A percentile compares a stretch with the other conserved stretches of the same genome.
These are phyloP conservation scores for Lanius ludovicianus DNA, from an alignment of 2,113 vertebrate genomes.

Conservation along the genomic window DNA sequence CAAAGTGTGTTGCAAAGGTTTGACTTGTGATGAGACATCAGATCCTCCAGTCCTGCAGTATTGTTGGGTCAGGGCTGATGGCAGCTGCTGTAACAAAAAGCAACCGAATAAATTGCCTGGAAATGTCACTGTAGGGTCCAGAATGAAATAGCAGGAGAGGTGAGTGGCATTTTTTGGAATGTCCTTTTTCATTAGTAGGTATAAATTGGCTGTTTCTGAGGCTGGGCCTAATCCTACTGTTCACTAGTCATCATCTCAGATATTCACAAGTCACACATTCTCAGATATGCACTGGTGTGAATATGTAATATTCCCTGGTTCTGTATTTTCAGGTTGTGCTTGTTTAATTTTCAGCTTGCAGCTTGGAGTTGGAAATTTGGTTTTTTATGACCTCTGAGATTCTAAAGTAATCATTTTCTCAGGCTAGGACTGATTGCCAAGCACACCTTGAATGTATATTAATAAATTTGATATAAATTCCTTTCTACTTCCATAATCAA, in stretches of 20 bases:
- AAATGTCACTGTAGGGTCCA: neutral
- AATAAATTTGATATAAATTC: constrained; percentile 2
- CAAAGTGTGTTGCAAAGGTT: neutral
- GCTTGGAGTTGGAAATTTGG: neutral
- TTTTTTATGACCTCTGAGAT: constrained; percentile 24
- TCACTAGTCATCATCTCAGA: neutral
- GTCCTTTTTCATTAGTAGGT: neutral
- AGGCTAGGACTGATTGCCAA: neutral
- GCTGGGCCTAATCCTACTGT: neutral
- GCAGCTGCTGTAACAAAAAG: neutral
- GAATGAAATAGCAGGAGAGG: neutral
- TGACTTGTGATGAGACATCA: neutral
- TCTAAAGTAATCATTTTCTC: neutral
- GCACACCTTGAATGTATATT: neutral
- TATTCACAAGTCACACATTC: neutral
- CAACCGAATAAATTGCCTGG: neutral
- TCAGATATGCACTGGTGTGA: neutral
- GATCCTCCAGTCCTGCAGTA: neutral
- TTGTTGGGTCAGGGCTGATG: neutral
- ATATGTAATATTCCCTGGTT: neutral
- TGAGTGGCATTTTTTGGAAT: neutral
- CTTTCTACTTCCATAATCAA: constrained; percentile 13
- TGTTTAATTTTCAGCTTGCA: neutral
- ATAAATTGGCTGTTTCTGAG: neutral
- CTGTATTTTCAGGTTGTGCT: neutral